Evolutionary conservation across 2,797 vertebrate species (phyloP).

Genomic region (Rallus crepitans): DNA sequence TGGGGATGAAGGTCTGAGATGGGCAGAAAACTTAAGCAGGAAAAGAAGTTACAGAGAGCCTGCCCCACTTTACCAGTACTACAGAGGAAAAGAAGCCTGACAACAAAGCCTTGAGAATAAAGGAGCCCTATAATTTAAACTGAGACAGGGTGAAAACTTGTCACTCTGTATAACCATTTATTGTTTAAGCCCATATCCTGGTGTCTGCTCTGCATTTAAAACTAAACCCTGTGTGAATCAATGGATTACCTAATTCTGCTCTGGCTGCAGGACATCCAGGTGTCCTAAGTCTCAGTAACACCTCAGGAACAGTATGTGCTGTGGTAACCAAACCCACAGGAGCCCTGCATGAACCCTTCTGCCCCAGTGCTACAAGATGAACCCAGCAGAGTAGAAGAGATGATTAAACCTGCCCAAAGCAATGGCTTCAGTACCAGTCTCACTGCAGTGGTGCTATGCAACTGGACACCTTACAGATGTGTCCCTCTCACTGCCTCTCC

Average conservation of each 20-base stretch:
- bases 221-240: not conserved
- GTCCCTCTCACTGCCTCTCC: no score
- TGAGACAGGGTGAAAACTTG: accelerated
- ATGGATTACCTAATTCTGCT: not conserved
- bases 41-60: not conserved
- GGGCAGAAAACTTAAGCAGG: not conserved
- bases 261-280: not conserved
- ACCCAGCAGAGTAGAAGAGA: not conserved
- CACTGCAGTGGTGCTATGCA: accelerated
- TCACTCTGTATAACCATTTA: accelerated
- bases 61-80: not conserved
- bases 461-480: not conserved
- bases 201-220: not conserved
- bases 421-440: not conserved
- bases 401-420: accelerated
- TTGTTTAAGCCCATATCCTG: not conserved
- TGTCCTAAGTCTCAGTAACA: not conserved
- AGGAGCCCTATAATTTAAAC: not conserved
- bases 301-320: not conserved
- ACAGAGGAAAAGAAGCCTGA: not conserved
- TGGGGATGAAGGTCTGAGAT: not conserved
- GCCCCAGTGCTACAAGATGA: not conserved
- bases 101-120: not conserved
- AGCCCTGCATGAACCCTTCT: not conserved
- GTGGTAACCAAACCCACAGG: not conserved